Evolutionary conservation across 1,140 invertebrate species (phyloP).

Genomic region (Hetaerina americana): DNA sequence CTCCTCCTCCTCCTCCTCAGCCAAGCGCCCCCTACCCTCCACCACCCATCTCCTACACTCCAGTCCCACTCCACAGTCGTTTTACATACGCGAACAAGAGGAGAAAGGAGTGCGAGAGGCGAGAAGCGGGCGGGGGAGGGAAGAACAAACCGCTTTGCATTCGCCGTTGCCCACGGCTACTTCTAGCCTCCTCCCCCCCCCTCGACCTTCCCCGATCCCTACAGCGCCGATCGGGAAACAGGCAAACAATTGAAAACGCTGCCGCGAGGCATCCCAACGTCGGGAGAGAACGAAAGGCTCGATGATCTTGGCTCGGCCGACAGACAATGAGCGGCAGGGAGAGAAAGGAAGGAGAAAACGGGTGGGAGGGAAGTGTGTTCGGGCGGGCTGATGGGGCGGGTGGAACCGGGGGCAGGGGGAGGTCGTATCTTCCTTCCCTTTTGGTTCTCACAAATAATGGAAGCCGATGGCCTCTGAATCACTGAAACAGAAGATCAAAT

Average conservation of each 20-base stretch:
- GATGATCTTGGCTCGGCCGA: not conserved
- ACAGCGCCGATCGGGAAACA: not conserved
- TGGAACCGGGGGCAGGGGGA: not conserved
- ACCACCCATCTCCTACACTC: too few species aligned
- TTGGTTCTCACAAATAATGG: not conserved
- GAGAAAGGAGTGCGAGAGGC: not conserved
- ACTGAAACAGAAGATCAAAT: not conserved
- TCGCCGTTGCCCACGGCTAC: not conserved
- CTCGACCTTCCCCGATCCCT: too few species aligned
- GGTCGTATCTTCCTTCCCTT: too few species aligned
- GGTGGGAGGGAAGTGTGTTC: too few species aligned
- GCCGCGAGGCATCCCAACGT: not conserved
- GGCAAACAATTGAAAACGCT: not conserved
- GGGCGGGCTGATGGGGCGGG: too few species aligned
- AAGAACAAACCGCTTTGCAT: too few species aligned
- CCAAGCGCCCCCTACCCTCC: too few species aligned
- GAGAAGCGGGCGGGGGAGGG: too few species aligned
- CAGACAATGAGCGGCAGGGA: not conserved
- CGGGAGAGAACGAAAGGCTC: not conserved
- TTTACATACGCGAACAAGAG: not conserved
- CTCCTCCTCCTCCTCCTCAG: too few species aligned
- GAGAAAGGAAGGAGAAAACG: not conserved
- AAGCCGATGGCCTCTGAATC: not conserved
- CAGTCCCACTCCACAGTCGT: not conserved
- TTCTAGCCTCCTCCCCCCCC: too few species aligned